Evolutionary conservation across 2,888 invertebrate species (phyloP), one percentile per base, ranked within the genome.

Genomic region (Drosophila multiciliata): DNA sequence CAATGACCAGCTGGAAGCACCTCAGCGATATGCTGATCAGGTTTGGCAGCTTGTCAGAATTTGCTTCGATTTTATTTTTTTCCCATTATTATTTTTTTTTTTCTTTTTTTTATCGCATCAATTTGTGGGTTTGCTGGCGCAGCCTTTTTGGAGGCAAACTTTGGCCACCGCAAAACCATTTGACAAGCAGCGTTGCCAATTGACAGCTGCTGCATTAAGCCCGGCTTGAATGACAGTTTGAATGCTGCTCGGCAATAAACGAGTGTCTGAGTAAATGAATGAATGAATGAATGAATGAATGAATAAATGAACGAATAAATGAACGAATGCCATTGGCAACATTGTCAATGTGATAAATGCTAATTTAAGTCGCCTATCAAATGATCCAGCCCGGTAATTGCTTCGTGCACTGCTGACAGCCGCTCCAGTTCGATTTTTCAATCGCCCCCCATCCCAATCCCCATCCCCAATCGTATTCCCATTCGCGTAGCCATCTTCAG

Each of bases 301-400:
- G 60, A 49, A 42, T 53, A 42, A 54, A 61, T 36, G 73, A 42
- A 15, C 40, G 50, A 63, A 42, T 53, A 42, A 54, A 61, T 36
- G 73, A 42, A 15, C 40, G 50, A 63, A 40, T 48, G 73, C 40
- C 40, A n/a, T n/a, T 23, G 23, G 38, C 59, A 58, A 75, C 62
- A 64, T 80, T 84, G 87, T 82, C 89, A 81, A 75, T 85, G 78
- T 89, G 89, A 89, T 90, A 89, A 90, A 89, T 90, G 89, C 90
- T 87, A 85, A 89, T 89, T 90, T 90, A 89, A 89, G 87, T 89
- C 88, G 78, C 76, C 70, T 66, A 80, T 82, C 78, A 85, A 71
- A 83, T 73, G 80, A 67, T 58, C 59, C 59, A 62, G 48, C 35
- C 67, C 62, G 59, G 77, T 80, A 77, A 77, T 80, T 80, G 78